These are phyloP conservation scores for Conchocele bisecta DNA, from an alignment of 2,888 invertebrate genomes.

Conservation along the genomic window DNA sequence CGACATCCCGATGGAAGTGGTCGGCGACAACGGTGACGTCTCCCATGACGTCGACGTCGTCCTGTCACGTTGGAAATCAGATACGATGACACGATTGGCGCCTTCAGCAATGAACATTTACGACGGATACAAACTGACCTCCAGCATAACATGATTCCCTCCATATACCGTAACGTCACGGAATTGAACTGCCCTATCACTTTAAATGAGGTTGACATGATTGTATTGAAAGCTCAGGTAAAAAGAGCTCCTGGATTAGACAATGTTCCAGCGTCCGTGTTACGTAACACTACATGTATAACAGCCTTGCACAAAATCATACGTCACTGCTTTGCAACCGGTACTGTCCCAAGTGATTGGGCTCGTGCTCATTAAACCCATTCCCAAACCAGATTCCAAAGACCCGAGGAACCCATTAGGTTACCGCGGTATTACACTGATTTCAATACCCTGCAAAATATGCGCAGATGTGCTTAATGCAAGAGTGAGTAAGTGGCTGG, in stretches of 20 bases:
- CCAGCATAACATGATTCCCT: background rate
- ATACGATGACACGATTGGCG: background rate
- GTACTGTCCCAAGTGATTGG: background rate
- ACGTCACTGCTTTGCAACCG: background rate
- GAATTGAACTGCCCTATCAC: background rate
- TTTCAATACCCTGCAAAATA: background rate
- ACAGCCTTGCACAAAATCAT: background rate
- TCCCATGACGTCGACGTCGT: background rate
- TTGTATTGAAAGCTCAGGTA: background rate
- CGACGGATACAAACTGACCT: background rate
- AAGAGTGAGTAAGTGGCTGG: background rate
- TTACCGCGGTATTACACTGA: slow-evolving; percentile 2
- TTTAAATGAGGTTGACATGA: background rate
- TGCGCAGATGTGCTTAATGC: background rate
- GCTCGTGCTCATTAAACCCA: background rate
- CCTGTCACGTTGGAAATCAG: slow-evolving; percentile 2
- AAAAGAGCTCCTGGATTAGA: background rate
- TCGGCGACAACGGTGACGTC: background rate
- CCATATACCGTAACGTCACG: background rate
- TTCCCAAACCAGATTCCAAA: background rate
- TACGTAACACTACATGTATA: background rate
- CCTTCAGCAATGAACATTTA: background rate
- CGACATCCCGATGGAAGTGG: slow-evolving; percentile 18
- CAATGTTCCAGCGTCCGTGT: background rate
- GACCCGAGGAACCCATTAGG: background rate